Evolutionary conservation across 2,797 vertebrate genomes (phyloP), one percentile per base, ranked within the genome.

Genomic region (Melanogrammus aeglefinus): DNA sequence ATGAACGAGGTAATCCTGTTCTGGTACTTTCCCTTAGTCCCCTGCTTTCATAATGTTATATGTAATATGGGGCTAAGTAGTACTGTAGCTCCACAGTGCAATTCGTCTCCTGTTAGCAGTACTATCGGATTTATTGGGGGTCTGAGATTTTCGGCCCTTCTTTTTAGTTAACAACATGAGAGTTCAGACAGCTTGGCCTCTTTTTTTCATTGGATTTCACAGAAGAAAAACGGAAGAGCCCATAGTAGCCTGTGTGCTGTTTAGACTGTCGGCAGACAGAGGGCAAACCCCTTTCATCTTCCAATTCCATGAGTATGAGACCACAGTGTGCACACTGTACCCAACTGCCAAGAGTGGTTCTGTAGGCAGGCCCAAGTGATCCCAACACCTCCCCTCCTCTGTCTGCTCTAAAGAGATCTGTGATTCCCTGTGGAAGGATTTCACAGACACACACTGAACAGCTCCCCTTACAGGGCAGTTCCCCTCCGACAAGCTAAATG

Each of bases 371-470:
- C n/a, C 77, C 63, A 6, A 29, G 21, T 66, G 16, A 80, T 69
- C 76, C 74, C 63, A 66, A 66, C 72, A 13, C 72, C 72, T 24
- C 10, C 63, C 63, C 29, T 73, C 76, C 76, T 69, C 79, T 77
- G 76, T 74, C 76, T 78, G 75, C 74, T 86, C 81, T 78, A 80
- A 33, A 88, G 84, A 87, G 82, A 85, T 84, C 76, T 75, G 77
- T 81, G 83, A 89, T 87, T 91, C 82, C 86, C 81, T 83, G 63
- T 82, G 84, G 85, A 83, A 77, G 84, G 78, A 82, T 85, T 83
- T 86, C 80, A 39, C 38, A 9, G 79, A 77, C 75, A 70, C 74
- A 85, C 79, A 79, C 80, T 76, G 78, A 88, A 79, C 88, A 82
- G 38, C 7, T 84, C 88, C 79, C 73, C 81, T 89, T 83, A 86